Conservation (phyloP, 2,888 invertebrate species). For the Mantis religiosa region DNA sequence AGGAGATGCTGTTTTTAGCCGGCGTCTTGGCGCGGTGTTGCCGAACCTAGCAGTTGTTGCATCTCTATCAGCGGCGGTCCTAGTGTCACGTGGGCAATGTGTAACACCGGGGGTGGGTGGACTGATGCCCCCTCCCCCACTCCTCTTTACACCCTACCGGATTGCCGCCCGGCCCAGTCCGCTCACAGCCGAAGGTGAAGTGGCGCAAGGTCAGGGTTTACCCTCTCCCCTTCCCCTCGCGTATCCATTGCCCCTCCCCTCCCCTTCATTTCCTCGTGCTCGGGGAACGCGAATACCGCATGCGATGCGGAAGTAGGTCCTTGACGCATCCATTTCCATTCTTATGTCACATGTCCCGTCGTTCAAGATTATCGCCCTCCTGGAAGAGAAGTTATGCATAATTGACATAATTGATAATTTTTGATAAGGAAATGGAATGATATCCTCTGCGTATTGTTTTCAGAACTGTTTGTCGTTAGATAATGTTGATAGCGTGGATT, state of each 20-base stretch:
- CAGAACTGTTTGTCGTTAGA: too few relatives aligned
- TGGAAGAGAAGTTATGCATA: too few relatives aligned
- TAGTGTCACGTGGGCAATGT: constrained; percentile 11
- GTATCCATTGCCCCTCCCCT: constrained; percentile 17
- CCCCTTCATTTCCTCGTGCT: background rate
- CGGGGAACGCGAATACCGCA: background rate
- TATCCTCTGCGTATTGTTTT: too few relatives aligned
- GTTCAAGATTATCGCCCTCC: too few relatives aligned
- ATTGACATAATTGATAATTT: too few relatives aligned
- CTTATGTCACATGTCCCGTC: background rate
- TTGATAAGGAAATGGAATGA: too few relatives aligned
- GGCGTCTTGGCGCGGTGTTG: constrained; percentile 15
- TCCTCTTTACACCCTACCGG: constrained; percentile 8
- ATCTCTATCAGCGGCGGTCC: background rate
- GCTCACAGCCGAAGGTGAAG: constrained; percentile 23
- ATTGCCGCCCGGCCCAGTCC: constrained; percentile 2
- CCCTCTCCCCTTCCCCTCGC: constrained; percentile 12
- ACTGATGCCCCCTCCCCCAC: constrained; percentile 2
- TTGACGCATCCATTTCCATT: background rate
- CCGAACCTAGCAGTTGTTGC: background rate
- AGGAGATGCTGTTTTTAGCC: constrained; percentile 6
- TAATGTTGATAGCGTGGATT: too few relatives aligned
- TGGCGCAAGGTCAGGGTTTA: constrained; percentile 33
- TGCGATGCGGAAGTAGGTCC: constrained; percentile 34
- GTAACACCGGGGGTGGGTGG: constrained; percentile 15